A percentile compares a stretch with the other conserved stretches of the same genome.
Conservation (phyloP, 2,888 invertebrate genomes). For the Cheilosia variabilis region DNA sequence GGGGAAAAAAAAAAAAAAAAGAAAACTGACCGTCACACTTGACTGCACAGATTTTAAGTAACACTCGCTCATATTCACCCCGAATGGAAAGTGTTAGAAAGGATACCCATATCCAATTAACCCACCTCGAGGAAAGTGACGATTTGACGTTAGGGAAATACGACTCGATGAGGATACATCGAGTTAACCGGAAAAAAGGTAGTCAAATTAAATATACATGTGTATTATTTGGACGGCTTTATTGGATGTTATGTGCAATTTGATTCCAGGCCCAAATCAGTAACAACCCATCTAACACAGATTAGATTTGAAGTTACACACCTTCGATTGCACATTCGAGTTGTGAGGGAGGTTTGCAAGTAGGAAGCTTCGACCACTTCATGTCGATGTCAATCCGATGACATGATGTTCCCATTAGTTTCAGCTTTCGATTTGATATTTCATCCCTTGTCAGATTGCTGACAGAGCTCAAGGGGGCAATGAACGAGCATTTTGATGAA, state of each 20-base stretch:
- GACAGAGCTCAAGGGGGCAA: not conserved
- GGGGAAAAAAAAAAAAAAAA: not conserved
- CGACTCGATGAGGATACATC: not conserved
- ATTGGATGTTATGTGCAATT: conserved; percentile 36
- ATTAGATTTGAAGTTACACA: not conserved
- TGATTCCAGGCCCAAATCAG: not conserved
- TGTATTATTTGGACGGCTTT: conserved; percentile 22
- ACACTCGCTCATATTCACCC: not conserved
- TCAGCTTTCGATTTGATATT: conserved; percentile 1
- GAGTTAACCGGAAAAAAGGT: conserved; percentile 11
- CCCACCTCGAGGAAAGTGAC: not conserved
- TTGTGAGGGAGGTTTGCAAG: not conserved
- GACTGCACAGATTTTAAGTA: conserved; percentile 23
- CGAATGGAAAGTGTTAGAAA: not conserved
- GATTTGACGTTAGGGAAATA: not conserved
- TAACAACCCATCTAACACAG: conserved; percentile 3
- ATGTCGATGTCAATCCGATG: conserved; percentile 22
- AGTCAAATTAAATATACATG: conserved; percentile 40
- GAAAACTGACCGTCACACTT: conserved; percentile 6
- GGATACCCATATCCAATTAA: not conserved
- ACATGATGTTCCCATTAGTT: conserved; percentile 31
- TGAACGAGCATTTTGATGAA: not conserved
- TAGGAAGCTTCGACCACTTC: not conserved
- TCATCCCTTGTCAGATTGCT: not conserved
- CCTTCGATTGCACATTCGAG: not conserved